Evolutionary conservation across 1,140 invertebrate species (phyloP).

Genomic region (Probaryconus sp.): DNA sequence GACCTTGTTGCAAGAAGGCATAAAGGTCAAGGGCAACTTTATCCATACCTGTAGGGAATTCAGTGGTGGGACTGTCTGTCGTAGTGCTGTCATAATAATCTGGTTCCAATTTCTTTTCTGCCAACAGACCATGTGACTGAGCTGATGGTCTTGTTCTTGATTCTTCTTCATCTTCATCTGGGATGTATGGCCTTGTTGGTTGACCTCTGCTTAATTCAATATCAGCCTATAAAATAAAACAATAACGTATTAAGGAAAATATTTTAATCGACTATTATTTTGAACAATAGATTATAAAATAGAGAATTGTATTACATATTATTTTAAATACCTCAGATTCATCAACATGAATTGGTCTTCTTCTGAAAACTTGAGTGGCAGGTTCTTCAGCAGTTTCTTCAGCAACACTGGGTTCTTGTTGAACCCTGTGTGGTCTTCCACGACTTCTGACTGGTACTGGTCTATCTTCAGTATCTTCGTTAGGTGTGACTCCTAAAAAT

Average conservation of each 20-base stretch:
- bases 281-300: neutral
- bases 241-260: slow-evolving; percentile 6
- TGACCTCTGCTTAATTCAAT: slow-evolving; percentile 67
- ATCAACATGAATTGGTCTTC: slow-evolving; percentile 54
- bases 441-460: slow-evolving; percentile 50
- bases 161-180: slow-evolving; percentile 61
- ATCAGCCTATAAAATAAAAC: slow-evolving; percentile 45
- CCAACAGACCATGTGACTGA: neutral
- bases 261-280: too few species aligned
- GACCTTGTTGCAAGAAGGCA: slow-evolving; percentile 84
- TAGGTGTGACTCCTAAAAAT: slow-evolving; percentile 80
- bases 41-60: slow-evolving; percentile 82
- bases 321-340: slow-evolving; percentile 60
- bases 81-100: slow-evolving; percentile 70
- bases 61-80: slow-evolving; percentile 81
- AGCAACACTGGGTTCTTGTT: slow-evolving; percentile 65
- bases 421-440: slow-evolving; percentile 64
- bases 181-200: slow-evolving; percentile 37
- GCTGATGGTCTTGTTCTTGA: slow-evolving; percentile 12
- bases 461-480: slow-evolving; percentile 78
- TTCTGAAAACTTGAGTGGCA: slow-evolving; percentile 56
- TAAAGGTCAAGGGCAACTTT: slow-evolving; percentile 89
- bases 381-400: slow-evolving; percentile 65
- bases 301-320: neutral
- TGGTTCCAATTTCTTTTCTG: slow-evolving; percentile 45